Base-by-base conservation (phyloP, 2,888 invertebrate genomes). In the Agonopterix heracliana region DNA sequence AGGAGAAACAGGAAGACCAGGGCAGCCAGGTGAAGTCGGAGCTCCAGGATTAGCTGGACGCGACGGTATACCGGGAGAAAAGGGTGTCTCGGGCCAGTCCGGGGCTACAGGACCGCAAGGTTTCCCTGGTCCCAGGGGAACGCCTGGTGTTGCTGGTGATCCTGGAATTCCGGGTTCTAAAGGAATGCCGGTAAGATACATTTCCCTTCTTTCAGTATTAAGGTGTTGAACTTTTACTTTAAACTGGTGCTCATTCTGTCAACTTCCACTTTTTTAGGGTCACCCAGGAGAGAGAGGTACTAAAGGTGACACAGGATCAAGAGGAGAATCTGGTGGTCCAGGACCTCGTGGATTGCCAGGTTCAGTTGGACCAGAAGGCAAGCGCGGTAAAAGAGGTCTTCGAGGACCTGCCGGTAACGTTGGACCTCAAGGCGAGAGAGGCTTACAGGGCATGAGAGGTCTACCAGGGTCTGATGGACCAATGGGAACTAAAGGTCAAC, bases 301-400 rank as follows among this genome's bases (percentile, higher is more conserved):
- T 51, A 95, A 95, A 89, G 96, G 96, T 38, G 95, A 96, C 64
- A 63, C 77, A 1, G 96, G 96, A 7, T 82, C 89, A 34, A 94
- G 95, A 77, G 96, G 96, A 34, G 95, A 95, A 77, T 60, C 81
- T 7, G 96, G 96, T 4, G 76, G 88, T 1, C 83, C 91, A 1
- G 96, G 96, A 1, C 93, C 94, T 2, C 89, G 95, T 56, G 96
- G 96, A 14, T 66, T 94, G 9, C 94, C 94, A 1, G 96, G 96
- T 1, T 85, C 90, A 3, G 74, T 91, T 4, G 96, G 96, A 0
- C 90, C 93, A 1, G 94, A 95, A 69, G 96, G 94, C 3, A 96
- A 95, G 84, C 90, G 95, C 51, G 96, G 96, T 0, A 95, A 95
- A 70, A 85, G 94, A 54, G 95, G 95, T 1, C 90, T 93, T 63